phyloP scores from a whole-genome alignment of 1,140 invertebrate genomes.

The Apis dorsata region DNA sequence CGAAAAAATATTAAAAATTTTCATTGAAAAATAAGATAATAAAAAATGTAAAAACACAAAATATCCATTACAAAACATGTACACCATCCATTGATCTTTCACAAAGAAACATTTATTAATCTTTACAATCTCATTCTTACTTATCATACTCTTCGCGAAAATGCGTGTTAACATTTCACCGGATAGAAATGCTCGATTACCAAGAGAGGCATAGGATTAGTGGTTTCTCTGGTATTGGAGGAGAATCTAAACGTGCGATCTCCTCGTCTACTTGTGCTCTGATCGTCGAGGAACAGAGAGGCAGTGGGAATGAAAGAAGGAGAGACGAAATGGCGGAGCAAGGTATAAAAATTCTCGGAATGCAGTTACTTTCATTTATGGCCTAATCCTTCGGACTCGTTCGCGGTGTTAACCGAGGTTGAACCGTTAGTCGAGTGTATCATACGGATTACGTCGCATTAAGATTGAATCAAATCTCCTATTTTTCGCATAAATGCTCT shows the following conservation, averaged over 20 bases:
- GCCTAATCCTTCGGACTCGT: conserved; percentile 65
- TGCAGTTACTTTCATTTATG: conserved; percentile 72
- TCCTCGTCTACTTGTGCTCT: neutral
- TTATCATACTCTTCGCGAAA: neutral
- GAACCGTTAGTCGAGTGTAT: conserved; percentile 39
- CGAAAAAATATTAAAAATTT: no score
- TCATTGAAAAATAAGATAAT: no score
- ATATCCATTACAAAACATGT: no score
- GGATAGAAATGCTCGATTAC: neutral
- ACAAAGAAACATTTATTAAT: no score
- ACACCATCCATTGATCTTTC: no score
- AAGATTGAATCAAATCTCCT: neutral
- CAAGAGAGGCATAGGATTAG: neutral
- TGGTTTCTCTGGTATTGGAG: neutral
- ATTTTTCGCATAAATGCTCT: neutral
- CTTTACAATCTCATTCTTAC: neutral
- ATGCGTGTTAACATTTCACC: neutral
- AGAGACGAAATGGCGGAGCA: conserved; percentile 52
- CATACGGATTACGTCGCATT: conserved; percentile 5
- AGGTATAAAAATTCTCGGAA: conserved; percentile 65
- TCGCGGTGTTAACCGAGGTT: conserved; percentile 45
- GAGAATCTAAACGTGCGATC: conserved; percentile 13
- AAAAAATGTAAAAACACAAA: no score
- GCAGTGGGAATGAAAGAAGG: conserved; percentile 36
- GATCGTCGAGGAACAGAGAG: conserved; percentile 25